Evolutionary conservation across 2,888 invertebrate species (phyloP), one percentile per base, ranked within the genome.

Genomic region (Cremastobaeus sp.): DNA sequence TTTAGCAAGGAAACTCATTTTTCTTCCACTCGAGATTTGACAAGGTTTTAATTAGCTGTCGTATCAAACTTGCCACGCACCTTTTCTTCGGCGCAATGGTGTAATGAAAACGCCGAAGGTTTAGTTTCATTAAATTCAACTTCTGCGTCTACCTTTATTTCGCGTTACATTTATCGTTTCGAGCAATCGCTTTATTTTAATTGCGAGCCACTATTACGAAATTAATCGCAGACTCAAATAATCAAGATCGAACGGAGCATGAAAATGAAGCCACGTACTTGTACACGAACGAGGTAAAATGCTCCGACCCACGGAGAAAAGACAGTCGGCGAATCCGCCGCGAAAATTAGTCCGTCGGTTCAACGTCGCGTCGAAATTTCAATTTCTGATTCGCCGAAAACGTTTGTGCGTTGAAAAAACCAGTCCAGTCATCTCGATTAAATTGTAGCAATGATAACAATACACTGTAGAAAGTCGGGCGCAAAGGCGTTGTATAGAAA

Each of bases 1-100:
- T 57, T 57, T 48, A 43, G 43, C 14, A 47, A 48, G 30, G 34
- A 43, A 64, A 59, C 52, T 35, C 68, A 52, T 68, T 59, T 68
- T 68, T 59, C 66, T 57, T 59, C 57, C 45, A 59, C 25, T 37
- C 52, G 37, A 9, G 28, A 28, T 41, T 11, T 57, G 72, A 65
- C 57, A 72, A 66, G 54, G 20, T 47, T 59, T 59, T 71, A 71
- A 71, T 71, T 71, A 71, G 59, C 65, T 59, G 43, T 59, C 65
- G 64, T 65, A 59, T 71, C 71, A 65, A 65, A 50, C 21, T 30
- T 59, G 18, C 52, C 52, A 65, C 71, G 65, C 71, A 71, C 71
- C 62, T 71, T 71, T 65, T 28, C 69, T 34, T 41, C 20, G 21
- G 8, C 32, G 30, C 39, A 52, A 59, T 59, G 59, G 55, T 15